Base-by-base conservation (phyloP, 2,113 vertebrate genomes). In the Petroica traversi region DNA sequence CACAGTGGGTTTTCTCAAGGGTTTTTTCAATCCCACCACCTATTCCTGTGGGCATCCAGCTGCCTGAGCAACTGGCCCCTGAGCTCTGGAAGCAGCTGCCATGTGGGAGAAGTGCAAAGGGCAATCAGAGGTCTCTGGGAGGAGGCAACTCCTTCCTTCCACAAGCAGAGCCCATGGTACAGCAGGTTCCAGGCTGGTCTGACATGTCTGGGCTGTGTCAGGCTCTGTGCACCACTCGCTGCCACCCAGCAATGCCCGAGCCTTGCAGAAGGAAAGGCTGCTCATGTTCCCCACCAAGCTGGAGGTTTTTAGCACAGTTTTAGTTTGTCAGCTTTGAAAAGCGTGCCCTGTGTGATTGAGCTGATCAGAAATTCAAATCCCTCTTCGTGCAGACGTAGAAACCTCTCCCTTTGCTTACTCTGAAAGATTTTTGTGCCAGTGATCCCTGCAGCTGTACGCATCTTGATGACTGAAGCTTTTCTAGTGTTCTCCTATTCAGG, bases 291-390 rank as follows among this genome's bases (percentile, higher is more conserved):
- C 51, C 5, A 19, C 46, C 31, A 15, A 13, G 14, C 66, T 92
- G 66, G 24, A 82, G 84, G 54, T 17, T 85, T 89, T 54, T 48
- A 88, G 36, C 41, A 26, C 8, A 12, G 43, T 68, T 88, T 79
- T 79, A 54, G 78, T 80, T 74, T 29, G 63, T 89, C 51, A 43
- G 52, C 75, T 92, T 90, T 86, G 28, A 78, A 88, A 96, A 74
- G 19, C 16, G 0, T 40, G 52, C 77, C 48, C 38, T 85, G 72
- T 85, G 57, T 90, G 75, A 93, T 1, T 77, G 89, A 93, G 68
- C 90, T 94, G 85, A 97, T 96, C 90, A 84, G 90, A 95, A 94
- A 95, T 95, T 95, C 93, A 96, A 95, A 95, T 77, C 68, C 36
- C 6, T 74, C 88, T 38, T 74, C n/a, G 5, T 49, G 69, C 64